Base-by-base conservation (phyloP, 2,797 vertebrate genomes). In the Cyclopterus lumpus region DNA sequence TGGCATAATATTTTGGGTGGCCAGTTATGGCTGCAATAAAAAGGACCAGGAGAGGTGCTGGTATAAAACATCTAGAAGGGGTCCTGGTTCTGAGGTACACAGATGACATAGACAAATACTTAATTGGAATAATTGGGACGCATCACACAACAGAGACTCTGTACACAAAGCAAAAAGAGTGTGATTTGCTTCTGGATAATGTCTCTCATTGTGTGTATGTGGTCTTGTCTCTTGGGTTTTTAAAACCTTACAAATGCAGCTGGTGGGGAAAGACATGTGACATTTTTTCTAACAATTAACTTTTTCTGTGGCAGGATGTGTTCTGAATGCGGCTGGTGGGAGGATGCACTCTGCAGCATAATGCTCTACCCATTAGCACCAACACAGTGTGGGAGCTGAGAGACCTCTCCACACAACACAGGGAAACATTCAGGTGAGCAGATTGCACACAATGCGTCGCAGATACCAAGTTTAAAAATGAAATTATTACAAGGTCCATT, bases 221-320 rank as follows among this genome's bases (percentile, higher is more conserved):
- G 68, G 75, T 72, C 67, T 74, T 5, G 34, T 88, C 83, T 85
- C 72, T 44, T 15, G 73, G 77, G 76, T 44, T 81, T 58, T 78
- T 58, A 74, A 77, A 87, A 81, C 72, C 78, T 77, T 70, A 79
- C 71, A 61, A 80, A 87, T 78, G 70, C 61, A 80, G 77, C 89
- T 87, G 79, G 61, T 20, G 67, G 76, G 64, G 82, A 79, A 78
- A 77, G 75, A 75, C 49, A 67, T 7, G 10, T 58, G 60, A 22
- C 38, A 67, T 79, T 73, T 81, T 77, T 75, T 67, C 64, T 53
- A 77, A 85, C 82, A 79, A 88, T 88, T 69, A 91, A 89, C 83
- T 87, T 48, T 89, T 90, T 91, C 84, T 83, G 80, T 60, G 73
- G 77, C 88, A 90, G 82, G 90, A 92, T 88, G 90, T 89, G 77